Base-by-base conservation (phyloP, 1,140 invertebrate species). In the Orius insidiosus region DNA sequence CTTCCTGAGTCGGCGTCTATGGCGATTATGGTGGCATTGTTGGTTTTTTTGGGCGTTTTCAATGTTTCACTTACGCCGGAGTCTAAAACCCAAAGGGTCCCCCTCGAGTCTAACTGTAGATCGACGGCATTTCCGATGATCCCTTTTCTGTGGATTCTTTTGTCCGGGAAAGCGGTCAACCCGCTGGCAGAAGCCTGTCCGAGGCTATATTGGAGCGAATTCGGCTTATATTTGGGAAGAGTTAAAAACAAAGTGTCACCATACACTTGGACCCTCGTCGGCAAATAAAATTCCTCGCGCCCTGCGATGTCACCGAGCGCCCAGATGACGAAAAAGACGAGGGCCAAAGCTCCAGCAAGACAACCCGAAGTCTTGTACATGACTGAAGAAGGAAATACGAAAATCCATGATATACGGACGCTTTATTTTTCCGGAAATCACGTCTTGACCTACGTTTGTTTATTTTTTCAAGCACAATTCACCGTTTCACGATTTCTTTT, bases 111-210 rank as follows among this genome's bases (percentile, higher is more conserved):
- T 5, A 75, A 55, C 43, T 67, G 69, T 8, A 75, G 54, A 53
- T 76, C 74, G 0, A 75, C 71, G 0, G 67, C 71, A 10, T 49
- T 49, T 1, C 30, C 34, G 42, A 49, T 41, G 55, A 72, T 72
- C 15, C 70, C 70, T 55, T 75, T 72, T 48, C 74, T 72, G 55
- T 76, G 72, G 11, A 70, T 62, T 7, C 63, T 54, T 73, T 73
- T 76, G 55, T 68, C 71, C 0, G 75, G 74, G 60, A 69, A 76
- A 0, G 75, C 69, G 9, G 56, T 51, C 2, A 75, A 56, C 18
- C 60, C 47, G 37, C 64, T 68, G 15, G 59, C 58, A 24, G 62
- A 65, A 35, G 58, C 56, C 45, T 31, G 33, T 7, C 65, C 68
- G 47, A 75, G 53, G 5, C 63, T 14, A 69, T 73, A 2, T 75